Conservation (phyloP, 2,113 vertebrate genomes). For the Triplophysa dalaica region DNA sequence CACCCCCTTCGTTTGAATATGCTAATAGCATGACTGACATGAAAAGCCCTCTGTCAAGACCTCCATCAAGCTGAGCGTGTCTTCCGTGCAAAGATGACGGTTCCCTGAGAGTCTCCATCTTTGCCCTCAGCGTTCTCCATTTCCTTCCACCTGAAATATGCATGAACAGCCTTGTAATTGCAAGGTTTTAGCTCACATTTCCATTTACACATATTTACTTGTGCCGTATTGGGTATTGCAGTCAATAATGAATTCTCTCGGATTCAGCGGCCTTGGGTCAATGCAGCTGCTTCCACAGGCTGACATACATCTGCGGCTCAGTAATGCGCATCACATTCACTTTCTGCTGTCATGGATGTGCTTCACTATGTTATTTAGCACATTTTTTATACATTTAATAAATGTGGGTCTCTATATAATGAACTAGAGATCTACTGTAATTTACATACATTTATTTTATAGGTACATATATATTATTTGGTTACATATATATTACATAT, state of each 20-base stretch:
- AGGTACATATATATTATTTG: no score
- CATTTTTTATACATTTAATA: not conserved
- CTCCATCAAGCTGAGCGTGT: conserved; percentile 55
- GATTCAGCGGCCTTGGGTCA: conserved; percentile 1
- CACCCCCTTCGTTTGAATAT: conserved; percentile 46
- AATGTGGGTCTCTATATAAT: no score
- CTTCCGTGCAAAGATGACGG: conserved; percentile 37
- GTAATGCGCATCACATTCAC: not conserved
- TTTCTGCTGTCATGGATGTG: not conserved
- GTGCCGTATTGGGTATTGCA: not conserved
- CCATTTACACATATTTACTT: conserved; percentile 52
- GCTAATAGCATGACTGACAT: conserved; percentile 55
- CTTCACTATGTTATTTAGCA: not conserved
- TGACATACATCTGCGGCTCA: not conserved
- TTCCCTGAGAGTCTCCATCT: not conserved
- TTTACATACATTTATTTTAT: no score
- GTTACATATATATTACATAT: no score
- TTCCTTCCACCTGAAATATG: conserved; percentile 24
- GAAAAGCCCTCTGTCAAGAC: conserved; percentile 62
- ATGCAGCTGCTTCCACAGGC: not conserved
- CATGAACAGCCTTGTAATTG: conserved; percentile 43
- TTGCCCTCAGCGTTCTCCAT: not conserved
- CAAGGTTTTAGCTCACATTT: conserved; percentile 37
- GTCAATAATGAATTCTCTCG: conserved; percentile 44
- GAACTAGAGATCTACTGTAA: no score